Evolutionary conservation across 1,140 invertebrate genomes (phyloP).

Genomic region (Lycorma delicatula): DNA sequence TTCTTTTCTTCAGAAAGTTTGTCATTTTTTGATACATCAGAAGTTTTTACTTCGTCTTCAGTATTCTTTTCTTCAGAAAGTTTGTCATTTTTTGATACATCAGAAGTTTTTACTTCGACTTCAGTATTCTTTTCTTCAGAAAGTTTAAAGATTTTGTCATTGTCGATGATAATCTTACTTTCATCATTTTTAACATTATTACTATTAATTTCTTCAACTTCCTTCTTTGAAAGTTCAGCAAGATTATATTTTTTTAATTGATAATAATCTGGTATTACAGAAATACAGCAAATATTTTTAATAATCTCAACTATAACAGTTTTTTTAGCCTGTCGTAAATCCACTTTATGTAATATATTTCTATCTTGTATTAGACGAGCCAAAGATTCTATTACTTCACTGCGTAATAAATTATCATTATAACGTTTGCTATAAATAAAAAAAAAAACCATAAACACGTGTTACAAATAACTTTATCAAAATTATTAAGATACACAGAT

Average conservation of each 20-base stretch:
- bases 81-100: no score
- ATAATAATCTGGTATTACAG: slow-evolving; percentile 55
- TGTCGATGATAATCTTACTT: no score
- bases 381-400: slow-evolving; percentile 58
- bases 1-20: no score
- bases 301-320: slow-evolving; percentile 72
- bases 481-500: no score
- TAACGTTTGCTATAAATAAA: slow-evolving; percentile 51
- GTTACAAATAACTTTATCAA: no score
- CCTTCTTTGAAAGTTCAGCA: slow-evolving; percentile 39
- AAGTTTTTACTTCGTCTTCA: no score
- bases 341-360: slow-evolving; percentile 60
- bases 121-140: no score
- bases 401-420: slow-evolving; percentile 61
- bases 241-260: slow-evolving; percentile 63
- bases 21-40: no score
- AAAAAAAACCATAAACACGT: no score
- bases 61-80: no score
- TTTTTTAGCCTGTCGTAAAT: slow-evolving; percentile 62
- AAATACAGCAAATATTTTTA: slow-evolving; percentile 52
- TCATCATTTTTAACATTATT: not conserved
- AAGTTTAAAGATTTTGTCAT: no score
- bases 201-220: slow-evolving; percentile 13
- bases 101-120: no score
- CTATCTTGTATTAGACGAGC: slow-evolving; percentile 56